Conservation (phyloP, 1,140 invertebrate genomes). For the Conopomorpha cramerella region DNA sequence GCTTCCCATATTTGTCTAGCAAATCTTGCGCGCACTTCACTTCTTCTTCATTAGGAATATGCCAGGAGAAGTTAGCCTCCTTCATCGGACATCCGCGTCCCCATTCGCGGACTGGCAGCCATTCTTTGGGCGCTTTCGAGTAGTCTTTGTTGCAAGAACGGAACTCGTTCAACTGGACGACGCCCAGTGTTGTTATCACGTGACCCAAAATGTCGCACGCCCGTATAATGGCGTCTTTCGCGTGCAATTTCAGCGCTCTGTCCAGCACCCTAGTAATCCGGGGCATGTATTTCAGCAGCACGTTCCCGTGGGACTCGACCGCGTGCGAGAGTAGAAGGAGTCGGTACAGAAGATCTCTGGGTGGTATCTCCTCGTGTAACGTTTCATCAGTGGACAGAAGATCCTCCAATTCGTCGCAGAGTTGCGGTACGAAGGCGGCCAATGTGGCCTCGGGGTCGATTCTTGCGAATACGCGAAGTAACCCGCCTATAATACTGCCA, state of each 20-base stretch:
- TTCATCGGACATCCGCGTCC: constrained; percentile 70
- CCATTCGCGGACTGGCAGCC: constrained; percentile 84
- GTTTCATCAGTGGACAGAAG: constrained; percentile 61
- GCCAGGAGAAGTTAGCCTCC: constrained; percentile 75
- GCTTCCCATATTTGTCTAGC: constrained; percentile 66
- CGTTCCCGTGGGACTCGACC: constrained; percentile 64
- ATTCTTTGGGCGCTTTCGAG: constrained; percentile 68
- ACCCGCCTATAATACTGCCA: constrained; percentile 73
- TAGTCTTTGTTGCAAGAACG: constrained; percentile 66
- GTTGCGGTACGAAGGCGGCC: constrained; percentile 72
- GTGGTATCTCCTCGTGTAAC: constrained; percentile 72
- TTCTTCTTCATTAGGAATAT: constrained; percentile 74
- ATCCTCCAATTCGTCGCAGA: constrained; percentile 61
- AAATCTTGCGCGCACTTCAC: constrained; percentile 67
- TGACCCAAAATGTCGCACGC: constrained; percentile 53
- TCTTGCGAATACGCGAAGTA: constrained; percentile 72
- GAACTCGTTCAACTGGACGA: constrained; percentile 67
- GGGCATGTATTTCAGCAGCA: constrained; percentile 67
- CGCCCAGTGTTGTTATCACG: constrained; percentile 30
- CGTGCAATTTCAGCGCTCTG: constrained; percentile 65
- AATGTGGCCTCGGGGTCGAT: constrained; percentile 71
- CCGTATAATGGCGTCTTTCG: constrained; percentile 64
- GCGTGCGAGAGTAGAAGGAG: constrained; percentile 77
- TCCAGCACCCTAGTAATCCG: constrained; percentile 66
- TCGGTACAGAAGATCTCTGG: constrained; percentile 80